Evolutionary conservation across 2,888 invertebrate genomes (phyloP).

Genomic region (Mactromeris polynyma): DNA sequence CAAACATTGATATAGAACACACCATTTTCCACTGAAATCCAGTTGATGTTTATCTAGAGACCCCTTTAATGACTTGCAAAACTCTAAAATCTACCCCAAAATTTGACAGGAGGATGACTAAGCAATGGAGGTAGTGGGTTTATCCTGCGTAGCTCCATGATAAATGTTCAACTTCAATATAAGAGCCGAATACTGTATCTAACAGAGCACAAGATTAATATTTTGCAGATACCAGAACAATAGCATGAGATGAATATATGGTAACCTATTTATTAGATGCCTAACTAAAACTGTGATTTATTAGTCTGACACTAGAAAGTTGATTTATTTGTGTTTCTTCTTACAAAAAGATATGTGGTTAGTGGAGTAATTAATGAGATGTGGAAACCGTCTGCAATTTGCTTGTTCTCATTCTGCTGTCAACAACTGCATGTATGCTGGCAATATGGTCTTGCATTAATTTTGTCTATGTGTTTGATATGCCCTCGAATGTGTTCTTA

Average conservation of each 20-base stretch:
- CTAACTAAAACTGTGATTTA: slow-evolving; percentile 8
- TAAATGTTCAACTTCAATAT: background rate
- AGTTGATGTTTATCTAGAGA: too few species aligned
- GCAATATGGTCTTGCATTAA: background rate
- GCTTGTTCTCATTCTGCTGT: background rate
- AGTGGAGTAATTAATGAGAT: slow-evolving; percentile 12
- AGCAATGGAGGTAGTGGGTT: background rate
- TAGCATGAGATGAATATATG: background rate
- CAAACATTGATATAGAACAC: too few species aligned
- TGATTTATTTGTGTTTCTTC: slow-evolving; percentile 14
- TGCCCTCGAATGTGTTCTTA: too few species aligned
- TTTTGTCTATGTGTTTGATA: too few species aligned
- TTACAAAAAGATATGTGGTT: slow-evolving; percentile 9
- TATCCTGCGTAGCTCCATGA: background rate
- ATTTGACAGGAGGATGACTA: background rate
- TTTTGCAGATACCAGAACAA: background rate
- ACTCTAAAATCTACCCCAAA: background rate
- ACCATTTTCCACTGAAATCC: too few species aligned
- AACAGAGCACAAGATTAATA: background rate
- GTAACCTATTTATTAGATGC: slow-evolving; percentile 3
- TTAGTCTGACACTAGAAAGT: background rate
- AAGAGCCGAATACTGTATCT: background rate
- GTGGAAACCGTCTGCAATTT: slow-evolving; percentile 8
- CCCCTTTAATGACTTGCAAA: too few species aligned
- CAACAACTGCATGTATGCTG: background rate